Percentiles rank a stretch among this genome's conserved stretches.
phyloP scores from a whole-genome alignment of 1,140 invertebrate genomes.

The Drosophila ananassae region DNA sequence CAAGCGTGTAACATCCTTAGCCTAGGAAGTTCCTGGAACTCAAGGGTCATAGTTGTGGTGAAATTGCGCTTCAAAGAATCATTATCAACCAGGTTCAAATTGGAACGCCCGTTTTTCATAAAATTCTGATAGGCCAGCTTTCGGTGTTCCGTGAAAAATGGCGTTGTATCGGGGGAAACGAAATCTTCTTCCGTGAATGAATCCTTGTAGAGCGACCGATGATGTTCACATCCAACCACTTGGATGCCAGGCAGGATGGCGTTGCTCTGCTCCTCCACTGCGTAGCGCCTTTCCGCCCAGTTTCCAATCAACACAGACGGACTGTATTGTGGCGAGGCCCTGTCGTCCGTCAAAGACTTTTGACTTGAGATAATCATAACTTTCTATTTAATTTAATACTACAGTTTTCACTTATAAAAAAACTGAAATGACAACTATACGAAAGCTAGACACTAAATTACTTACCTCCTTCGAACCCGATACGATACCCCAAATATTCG shows the following conservation, averaged over 20 bases:
- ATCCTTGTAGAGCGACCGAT: slow-evolving; percentile 43
- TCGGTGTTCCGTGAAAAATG: slow-evolving; percentile 27
- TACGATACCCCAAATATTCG: background rate
- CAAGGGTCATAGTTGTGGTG: slow-evolving; percentile 56
- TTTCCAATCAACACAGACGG: slow-evolving; percentile 58
- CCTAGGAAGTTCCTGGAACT: slow-evolving; percentile 47
- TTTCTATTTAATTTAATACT: slow-evolving; percentile 1
- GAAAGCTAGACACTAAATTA: background rate
- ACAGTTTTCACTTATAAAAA: background rate
- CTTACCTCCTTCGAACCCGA: background rate
- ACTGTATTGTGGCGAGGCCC: slow-evolving; percentile 33
- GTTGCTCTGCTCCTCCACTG: slow-evolving; percentile 36
- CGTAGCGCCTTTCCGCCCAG: slow-evolving; percentile 60
- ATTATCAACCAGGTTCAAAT: slow-evolving; percentile 34
- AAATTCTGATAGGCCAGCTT: slow-evolving; percentile 34
- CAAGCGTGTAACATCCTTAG: background rate
- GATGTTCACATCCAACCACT: slow-evolving; percentile 39
- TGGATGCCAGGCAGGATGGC: slow-evolving; percentile 57
- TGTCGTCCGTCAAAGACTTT: slow-evolving; percentile 27
- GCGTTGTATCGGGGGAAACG: background rate
- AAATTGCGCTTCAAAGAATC: slow-evolving; percentile 31
- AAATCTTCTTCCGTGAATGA: slow-evolving; percentile 30
- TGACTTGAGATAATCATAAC: background rate
- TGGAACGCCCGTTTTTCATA: slow-evolving; percentile 4
- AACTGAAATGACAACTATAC: background rate